phyloP scores from a whole-genome alignment of 1,140 invertebrate genomes.

The Drosophila rufa region DNA sequence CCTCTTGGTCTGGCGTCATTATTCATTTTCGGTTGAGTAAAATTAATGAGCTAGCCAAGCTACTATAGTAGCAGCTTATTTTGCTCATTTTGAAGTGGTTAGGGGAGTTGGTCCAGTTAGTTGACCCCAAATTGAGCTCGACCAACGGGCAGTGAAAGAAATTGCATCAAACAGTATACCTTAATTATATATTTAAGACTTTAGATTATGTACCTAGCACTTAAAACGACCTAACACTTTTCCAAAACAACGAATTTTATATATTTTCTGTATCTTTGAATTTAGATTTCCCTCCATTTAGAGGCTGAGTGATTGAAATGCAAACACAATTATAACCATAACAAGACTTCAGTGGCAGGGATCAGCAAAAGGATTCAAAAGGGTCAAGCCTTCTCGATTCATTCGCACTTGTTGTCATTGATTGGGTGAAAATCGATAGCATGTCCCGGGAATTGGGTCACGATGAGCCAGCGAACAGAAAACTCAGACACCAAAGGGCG shows the following conservation, averaged over 20 bases:
- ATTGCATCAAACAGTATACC: not conserved
- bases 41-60: slow-evolving; percentile 46
- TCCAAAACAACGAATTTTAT: too few relatives aligned
- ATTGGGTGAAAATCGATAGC: slow-evolving; percentile 41
- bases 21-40: slow-evolving; percentile 46
- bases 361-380: slow-evolving; percentile 1
- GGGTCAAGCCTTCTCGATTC: slow-evolving; percentile 28
- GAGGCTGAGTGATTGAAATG: slow-evolving; percentile 18
- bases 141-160: not conserved
- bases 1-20: slow-evolving; percentile 12
- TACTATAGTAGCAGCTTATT: slow-evolving; percentile 18
- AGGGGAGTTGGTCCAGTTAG: slow-evolving; percentile 26
- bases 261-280: too few relatives aligned
- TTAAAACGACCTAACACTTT: too few relatives aligned
- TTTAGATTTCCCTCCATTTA: not conserved
- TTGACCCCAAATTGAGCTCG: slow-evolving; percentile 31
- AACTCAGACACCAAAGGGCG: slow-evolving; percentile 24
- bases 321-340: slow-evolving; percentile 22
- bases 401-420: slow-evolving; percentile 32
- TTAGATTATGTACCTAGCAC: too few relatives aligned
- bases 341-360: slow-evolving; percentile 2
- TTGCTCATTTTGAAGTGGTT: slow-evolving; percentile 35
- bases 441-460: slow-evolving; percentile 28
- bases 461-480: slow-evolving; percentile 23
- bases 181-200: too few relatives aligned